A percentile compares a stretch with the other conserved stretches of the same genome.
phyloP scores from a whole-genome alignment of 2,113 vertebrate species.

The Circaetus cinerascens region DNA sequence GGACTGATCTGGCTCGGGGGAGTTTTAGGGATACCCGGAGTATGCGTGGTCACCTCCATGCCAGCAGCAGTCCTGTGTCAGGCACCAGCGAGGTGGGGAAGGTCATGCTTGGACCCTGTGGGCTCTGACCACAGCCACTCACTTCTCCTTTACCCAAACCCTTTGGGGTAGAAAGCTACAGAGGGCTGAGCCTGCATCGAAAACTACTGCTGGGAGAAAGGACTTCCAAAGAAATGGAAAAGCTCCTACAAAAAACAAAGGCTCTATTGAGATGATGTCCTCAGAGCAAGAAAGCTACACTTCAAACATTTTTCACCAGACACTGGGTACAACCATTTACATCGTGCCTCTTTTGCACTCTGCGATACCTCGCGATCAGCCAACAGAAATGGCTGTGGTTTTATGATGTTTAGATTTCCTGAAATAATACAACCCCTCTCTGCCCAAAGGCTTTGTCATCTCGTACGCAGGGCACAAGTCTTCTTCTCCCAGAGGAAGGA shows the following conservation, averaged over 20 bases:
- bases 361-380: fast-evolving
- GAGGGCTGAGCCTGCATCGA: not conserved
- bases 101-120: too few species aligned
- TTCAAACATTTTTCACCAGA: not conserved
- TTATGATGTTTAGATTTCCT: not conserved
- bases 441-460: not conserved
- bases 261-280: not conserved
- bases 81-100: not conserved
- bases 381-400: not conserved
- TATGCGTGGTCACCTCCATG: not conserved
- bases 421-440: not conserved
- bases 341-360: not conserved
- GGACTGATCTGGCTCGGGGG: not conserved
- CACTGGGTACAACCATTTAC: not conserved
- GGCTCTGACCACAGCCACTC: not conserved
- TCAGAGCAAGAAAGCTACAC: not conserved
- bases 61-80: not conserved
- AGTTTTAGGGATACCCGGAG: not conserved
- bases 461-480: fast-evolving
- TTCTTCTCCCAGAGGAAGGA: not conserved
- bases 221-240: not conserved
- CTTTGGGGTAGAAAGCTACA: not conserved
- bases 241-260: not conserved
- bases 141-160: not conserved
- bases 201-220: not conserved